phyloP scores from a whole-genome alignment of 2,113 vertebrate species.

The Hippocampus barbouri region DNA sequence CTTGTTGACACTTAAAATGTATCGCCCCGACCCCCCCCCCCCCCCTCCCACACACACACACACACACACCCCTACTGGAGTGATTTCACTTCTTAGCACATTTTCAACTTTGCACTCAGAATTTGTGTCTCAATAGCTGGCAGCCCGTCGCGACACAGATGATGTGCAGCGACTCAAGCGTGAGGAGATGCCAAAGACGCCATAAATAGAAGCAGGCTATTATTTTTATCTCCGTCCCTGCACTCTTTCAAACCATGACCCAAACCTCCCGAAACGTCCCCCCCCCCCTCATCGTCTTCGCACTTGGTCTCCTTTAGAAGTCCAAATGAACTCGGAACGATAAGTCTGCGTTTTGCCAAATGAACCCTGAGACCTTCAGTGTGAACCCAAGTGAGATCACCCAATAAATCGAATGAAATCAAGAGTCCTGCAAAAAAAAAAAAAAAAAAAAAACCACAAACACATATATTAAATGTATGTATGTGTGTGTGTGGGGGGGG shows the following conservation, averaged over 20 bases:
- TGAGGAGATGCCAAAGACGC: constrained; percentile 14
- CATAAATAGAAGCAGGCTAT: background rate
- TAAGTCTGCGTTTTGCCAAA: background rate
- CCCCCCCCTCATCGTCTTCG: background rate
- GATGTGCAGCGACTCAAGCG: constrained; percentile 24
- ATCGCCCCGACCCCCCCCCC: constrained; percentile 5
- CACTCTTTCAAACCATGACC: background rate
- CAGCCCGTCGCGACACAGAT: constrained; percentile 19
- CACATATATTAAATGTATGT: too few relatives aligned
- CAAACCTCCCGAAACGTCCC: background rate
- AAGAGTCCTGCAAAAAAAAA: too few relatives aligned
- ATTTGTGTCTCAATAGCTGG: constrained; percentile 39
- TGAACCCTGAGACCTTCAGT: background rate
- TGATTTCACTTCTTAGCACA: constrained; percentile 19
- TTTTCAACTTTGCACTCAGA: constrained; percentile 28
- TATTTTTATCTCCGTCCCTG: background rate
- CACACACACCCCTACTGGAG: background rate
- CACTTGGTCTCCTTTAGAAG: background rate
- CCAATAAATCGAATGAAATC: background rate
- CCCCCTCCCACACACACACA: too few relatives aligned
- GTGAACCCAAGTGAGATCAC: background rate
- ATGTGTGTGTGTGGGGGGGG: too few relatives aligned
- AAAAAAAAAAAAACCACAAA: too few relatives aligned
- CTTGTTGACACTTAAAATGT: constrained; percentile 26
- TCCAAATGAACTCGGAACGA: background rate